A percentile compares a stretch with the other conserved stretches of the same genome.
phyloP scores from a whole-genome alignment of 2,888 invertebrate genomes.

The Dilophus febrilis region DNA sequence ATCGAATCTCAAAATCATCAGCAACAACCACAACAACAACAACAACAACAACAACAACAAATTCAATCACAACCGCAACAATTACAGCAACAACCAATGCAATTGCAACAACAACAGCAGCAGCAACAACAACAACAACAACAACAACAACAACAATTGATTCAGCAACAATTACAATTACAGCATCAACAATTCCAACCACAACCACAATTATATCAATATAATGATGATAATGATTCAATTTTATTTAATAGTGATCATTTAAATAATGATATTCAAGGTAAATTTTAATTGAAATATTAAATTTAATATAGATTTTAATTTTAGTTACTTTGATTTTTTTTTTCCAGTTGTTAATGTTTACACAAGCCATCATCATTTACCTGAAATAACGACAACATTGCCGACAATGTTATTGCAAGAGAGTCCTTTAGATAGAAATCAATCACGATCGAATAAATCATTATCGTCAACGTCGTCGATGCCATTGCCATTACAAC shows the following conservation, averaged over 20 bases:
- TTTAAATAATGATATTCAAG: conserved; percentile 3
- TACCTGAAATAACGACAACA: conserved; percentile 16
- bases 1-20: background rate
- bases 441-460: background rate
- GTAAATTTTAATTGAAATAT: conserved; percentile 1
- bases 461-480: background rate
- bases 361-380: conserved; percentile 10
- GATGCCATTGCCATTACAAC: too few relatives aligned
- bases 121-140: background rate
- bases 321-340: background rate
- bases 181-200: background rate
- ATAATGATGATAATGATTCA: background rate
- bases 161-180: background rate
- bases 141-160: background rate
- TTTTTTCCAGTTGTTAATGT: conserved; percentile 1
- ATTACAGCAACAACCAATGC: conserved; percentile 1
- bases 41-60: background rate
- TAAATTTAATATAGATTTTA: background rate
- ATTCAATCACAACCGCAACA: background rate
- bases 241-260: conserved; percentile 3
- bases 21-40: conserved; percentile 1
- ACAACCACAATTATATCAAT: background rate
- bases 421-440: conserved; percentile 1
- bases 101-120: background rate
- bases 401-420: conserved; percentile 14